These are phyloP conservation scores for Characodon lateralis DNA, from an alignment of 2,797 vertebrate species.

Conservation along the genomic window DNA sequence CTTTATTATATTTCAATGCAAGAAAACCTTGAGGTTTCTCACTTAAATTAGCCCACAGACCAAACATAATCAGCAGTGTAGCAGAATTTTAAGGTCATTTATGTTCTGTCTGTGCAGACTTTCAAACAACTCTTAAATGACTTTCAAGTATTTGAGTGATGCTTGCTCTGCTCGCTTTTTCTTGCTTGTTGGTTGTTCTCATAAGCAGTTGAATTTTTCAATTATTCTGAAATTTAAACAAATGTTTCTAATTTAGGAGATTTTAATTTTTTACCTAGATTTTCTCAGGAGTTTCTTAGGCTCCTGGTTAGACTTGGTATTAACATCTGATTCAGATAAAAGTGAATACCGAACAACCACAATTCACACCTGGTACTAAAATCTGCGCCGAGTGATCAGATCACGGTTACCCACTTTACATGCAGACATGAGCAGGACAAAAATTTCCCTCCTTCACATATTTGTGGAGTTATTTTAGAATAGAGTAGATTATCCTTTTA, in stretches of 20 bases:
- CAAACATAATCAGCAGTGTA: slow-evolving; percentile 12
- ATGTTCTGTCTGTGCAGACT: not conserved
- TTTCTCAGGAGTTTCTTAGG: not conserved
- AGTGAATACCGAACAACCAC: no score
- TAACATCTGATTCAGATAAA: not conserved
- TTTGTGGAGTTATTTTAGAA: no score
- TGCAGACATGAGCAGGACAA: no score
- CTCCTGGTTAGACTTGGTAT: not conserved
- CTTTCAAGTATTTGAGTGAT: not conserved
- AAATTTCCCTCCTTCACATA: no score
- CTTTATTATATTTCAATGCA: slow-evolving; percentile 3
- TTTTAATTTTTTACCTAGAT: not conserved
- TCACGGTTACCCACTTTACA: no score
- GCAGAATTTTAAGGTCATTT: not conserved
- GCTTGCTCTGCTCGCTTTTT: not conserved
- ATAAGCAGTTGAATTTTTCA: not conserved
- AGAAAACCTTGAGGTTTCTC: slow-evolving; percentile 6
- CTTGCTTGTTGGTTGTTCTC: not conserved
- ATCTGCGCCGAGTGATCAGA: no score
- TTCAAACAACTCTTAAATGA: not conserved
- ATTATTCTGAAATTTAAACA: not conserved
- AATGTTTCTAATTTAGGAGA: not conserved
- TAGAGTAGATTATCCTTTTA: no score
- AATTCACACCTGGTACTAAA: not conserved
- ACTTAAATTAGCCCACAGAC: slow-evolving; percentile 18